Evolutionary conservation across 2,888 invertebrate species (phyloP).

Genomic region (Pseudolycoriella hygida): DNA sequence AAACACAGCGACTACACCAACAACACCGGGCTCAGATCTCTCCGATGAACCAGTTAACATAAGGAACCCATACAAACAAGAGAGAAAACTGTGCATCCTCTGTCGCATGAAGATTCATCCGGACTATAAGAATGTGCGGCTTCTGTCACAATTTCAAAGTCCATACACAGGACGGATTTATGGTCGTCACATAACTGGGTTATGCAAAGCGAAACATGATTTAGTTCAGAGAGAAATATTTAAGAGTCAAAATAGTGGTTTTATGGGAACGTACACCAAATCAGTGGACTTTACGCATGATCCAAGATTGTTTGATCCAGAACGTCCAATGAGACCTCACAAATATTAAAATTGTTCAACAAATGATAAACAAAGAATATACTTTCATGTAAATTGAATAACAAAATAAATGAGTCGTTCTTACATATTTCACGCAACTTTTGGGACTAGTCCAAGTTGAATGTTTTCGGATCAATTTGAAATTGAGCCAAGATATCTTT

Average conservation of each 20-base stretch:
- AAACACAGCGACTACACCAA: too few relatives aligned
- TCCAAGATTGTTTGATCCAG: slow-evolving; percentile 80
- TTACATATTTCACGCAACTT: too few relatives aligned
- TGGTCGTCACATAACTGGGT: slow-evolving; percentile 81
- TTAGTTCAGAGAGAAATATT: slow-evolving; percentile 52
- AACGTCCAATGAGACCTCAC: slow-evolving; percentile 63
- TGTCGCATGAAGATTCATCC: slow-evolving; percentile 68
- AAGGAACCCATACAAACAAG: slow-evolving; percentile 65
- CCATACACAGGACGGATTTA: slow-evolving; percentile 87
- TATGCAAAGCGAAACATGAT: slow-evolving; percentile 68
- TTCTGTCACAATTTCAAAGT: slow-evolving; percentile 91
- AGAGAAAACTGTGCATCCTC: slow-evolving; percentile 55
- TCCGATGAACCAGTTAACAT: slow-evolving; percentile 34
- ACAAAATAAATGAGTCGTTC: too few relatives aligned
- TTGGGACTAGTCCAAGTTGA: too few relatives aligned
- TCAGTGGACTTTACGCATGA: slow-evolving; percentile 64
- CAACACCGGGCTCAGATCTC: too few relatives aligned
- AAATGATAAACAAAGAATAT: too few relatives aligned
- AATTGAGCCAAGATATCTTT: too few relatives aligned
- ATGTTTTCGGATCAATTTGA: too few relatives aligned
- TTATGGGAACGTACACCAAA: slow-evolving; percentile 72
- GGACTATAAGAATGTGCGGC: slow-evolving; percentile 77
- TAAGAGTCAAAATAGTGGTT: slow-evolving; percentile 58
- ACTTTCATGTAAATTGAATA: too few relatives aligned
- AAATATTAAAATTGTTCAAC: slow-evolving; percentile 37